Evolutionary conservation across 2,113 vertebrate species (phyloP), one percentile per base, ranked within the genome.

Genomic region (Oreamnos americanus): DNA sequence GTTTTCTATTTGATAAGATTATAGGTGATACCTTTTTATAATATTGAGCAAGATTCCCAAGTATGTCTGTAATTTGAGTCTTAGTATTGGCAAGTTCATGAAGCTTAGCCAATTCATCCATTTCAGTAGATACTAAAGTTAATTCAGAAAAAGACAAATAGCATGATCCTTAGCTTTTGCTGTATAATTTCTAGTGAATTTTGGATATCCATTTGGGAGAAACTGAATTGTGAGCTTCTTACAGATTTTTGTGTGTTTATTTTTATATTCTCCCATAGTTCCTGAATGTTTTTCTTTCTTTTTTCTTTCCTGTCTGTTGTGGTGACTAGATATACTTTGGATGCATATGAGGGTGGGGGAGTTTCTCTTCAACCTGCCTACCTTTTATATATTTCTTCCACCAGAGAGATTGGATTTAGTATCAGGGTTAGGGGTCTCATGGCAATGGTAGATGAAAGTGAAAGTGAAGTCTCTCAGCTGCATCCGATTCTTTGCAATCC

Each of bases 401-500:
- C 39, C 6, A n/a, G 30, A 26, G 16, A 90, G 39, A 15, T 49
- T 39, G 25, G 30, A 33, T 8, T 92, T 36, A 62, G 5, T 21
- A 4, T 51, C 23, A 55, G 83, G 76, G 19, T 84, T 39, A 14
- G 30, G 21, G 19, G 17, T 15, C 58, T 87, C 7, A 2, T 19
- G 39, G 3, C 91, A 36, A 23, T 67, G n/a, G 16, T 58, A 55
- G 47, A 43, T n/a, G 55, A 51, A 55, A 49, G 4, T 39, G n/a
- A 39, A 71, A 71, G 67, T 71, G n/a, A 71, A 39, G n/a, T 71
- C 1, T 2, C 19, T 71, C n/a, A 71, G n/a, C 5, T 71, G 67
- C 11, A 10, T 71, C 67, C 0, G 2, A 36, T n/a, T 71, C 9
- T 71, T 71, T 23, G n/a, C 9, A 1, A 12, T 23, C 19, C 19